These are phyloP conservation scores for Clepsis dumicolana DNA, from an alignment of 2,888 invertebrate species.

Conservation along the genomic window DNA sequence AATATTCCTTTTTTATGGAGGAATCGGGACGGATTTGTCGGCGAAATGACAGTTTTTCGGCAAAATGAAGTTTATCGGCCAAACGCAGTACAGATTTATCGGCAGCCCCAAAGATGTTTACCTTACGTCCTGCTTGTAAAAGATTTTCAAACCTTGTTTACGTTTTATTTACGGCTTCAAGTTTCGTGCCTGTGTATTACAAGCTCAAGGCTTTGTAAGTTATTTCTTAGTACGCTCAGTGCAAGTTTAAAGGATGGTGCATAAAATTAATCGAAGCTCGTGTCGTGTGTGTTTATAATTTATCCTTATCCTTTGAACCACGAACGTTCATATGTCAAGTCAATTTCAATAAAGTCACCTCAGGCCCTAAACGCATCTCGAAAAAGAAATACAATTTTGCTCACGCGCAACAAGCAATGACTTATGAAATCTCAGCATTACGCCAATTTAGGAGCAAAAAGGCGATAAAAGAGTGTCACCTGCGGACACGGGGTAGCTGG, in stretches of 20 bases:
- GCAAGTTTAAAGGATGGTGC: not conserved
- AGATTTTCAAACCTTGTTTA: slow-evolving; percentile 43
- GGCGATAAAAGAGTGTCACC: slow-evolving; percentile 43
- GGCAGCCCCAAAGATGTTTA: slow-evolving; percentile 52
- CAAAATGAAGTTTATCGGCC: slow-evolving; percentile 56
- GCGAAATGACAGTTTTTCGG: slow-evolving; percentile 50
- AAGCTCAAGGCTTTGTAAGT: slow-evolving; percentile 1
- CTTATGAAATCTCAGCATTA: slow-evolving; percentile 39
- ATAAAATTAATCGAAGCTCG: not conserved
- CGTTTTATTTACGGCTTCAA: slow-evolving; percentile 45
- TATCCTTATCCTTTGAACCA: not conserved
- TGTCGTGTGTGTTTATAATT: not conserved
- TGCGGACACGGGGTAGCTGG: slow-evolving; percentile 37
- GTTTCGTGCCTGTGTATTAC: slow-evolving; percentile 42
- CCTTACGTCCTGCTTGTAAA: slow-evolving; percentile 50
- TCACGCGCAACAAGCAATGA: slow-evolving; percentile 19
- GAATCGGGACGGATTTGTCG: slow-evolving; percentile 60
- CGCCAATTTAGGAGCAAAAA: slow-evolving; percentile 31
- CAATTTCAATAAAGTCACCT: not conserved
- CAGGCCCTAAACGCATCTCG: not conserved
- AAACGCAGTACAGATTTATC: slow-evolving; percentile 52
- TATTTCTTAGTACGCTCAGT: not conserved
- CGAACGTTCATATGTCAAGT: not conserved
- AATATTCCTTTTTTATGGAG: slow-evolving; percentile 57
- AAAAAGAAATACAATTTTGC: not conserved